These are phyloP conservation scores for Pristionchus arcanus DNA, from an alignment of 2,888 invertebrate genomes.

Conservation along the genomic window DNA sequence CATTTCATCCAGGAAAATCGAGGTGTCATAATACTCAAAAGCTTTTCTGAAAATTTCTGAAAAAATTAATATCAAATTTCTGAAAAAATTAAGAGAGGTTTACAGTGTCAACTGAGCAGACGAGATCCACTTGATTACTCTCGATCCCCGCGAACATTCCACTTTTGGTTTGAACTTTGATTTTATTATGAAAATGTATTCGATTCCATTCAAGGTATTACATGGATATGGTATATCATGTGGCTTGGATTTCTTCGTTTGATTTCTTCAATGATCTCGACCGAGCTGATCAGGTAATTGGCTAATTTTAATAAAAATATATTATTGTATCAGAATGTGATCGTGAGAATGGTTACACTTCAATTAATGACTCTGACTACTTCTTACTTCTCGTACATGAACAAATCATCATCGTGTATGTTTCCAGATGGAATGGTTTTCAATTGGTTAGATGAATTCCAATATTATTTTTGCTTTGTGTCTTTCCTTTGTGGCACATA, in stretches of 20 bases:
- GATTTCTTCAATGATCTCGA: conserved; percentile 4
- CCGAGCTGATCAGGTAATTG: neutral
- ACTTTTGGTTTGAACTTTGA: neutral
- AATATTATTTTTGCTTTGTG: neutral
- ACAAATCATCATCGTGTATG: neutral
- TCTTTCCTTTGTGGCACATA: neutral
- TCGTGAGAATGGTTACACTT: neutral
- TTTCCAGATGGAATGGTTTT: neutral
- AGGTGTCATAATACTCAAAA: neutral
- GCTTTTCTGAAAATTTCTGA: no score
- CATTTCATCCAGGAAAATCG: neutral
- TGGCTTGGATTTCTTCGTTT: conserved; percentile 15
- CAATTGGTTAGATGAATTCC: neutral
- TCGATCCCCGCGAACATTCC: neutral
- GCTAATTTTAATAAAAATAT: no score
- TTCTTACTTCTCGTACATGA: neutral
- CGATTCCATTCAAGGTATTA: neutral
- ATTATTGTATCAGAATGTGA: neutral
- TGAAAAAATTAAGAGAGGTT: no score
- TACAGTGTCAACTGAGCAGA: neutral
- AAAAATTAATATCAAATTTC: neutral
- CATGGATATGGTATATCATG: neutral
- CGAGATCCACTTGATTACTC: neutral
- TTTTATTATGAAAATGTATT: neutral
- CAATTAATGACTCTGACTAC: neutral